Conservation (phyloP, 2,797 vertebrate genomes). For the Neosilurus mollespiculum region DNA sequence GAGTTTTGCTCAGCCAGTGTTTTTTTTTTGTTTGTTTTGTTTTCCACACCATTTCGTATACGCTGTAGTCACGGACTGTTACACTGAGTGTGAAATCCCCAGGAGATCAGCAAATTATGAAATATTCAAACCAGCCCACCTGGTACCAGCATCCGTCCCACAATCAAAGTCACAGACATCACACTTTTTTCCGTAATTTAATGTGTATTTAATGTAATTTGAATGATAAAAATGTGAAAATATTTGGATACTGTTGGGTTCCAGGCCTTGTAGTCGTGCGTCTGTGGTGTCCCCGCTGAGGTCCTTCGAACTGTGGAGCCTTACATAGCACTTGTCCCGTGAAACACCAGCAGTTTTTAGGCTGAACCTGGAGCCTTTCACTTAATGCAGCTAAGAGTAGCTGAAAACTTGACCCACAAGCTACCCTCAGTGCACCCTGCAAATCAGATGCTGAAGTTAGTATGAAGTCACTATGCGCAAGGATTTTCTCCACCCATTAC, state of each 20-base stretch:
- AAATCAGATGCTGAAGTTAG: not conserved
- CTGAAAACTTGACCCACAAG: not conserved
- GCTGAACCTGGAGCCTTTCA: not conserved
- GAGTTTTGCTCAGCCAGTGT: too few species aligned
- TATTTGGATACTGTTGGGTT: not conserved
- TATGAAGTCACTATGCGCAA: too few species aligned
- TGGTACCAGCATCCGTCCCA: too few species aligned
- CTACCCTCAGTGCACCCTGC: not conserved
- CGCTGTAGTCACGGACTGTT: too few species aligned
- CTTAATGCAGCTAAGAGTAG: not conserved
- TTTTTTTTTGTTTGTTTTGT: too few species aligned
- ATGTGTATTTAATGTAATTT: too few species aligned
- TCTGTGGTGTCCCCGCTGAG: not conserved
- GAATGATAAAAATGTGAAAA: not conserved
- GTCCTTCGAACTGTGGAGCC: not conserved
- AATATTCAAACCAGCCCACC: too few species aligned
- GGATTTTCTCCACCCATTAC: not conserved
- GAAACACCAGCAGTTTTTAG: not conserved
- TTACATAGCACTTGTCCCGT: not conserved
- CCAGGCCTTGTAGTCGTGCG: not conserved
- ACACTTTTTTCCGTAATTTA: too few species aligned
- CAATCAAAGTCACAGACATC: too few species aligned
- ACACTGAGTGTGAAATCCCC: too few species aligned
- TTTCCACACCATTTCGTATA: too few species aligned
- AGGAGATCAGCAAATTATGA: too few species aligned